A percentile compares a stretch with the other conserved stretches of the same genome.
Evolutionary conservation across 2,797 vertebrate genomes (phyloP).

Genomic region (Microhierax caerulescens): DNA sequence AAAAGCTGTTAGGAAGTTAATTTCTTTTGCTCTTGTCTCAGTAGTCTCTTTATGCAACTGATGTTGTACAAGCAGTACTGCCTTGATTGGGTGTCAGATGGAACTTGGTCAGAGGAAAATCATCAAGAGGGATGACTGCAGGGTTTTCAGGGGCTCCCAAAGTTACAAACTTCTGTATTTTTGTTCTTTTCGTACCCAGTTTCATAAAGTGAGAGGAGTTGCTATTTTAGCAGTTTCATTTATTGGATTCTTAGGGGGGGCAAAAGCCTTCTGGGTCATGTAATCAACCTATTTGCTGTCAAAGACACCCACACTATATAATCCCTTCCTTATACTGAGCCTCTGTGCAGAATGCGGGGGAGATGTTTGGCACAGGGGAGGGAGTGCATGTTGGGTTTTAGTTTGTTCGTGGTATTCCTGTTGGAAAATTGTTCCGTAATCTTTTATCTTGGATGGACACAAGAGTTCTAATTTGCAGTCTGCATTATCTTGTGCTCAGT

Average conservation of each 20-base stretch:
- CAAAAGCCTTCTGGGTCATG: not conserved
- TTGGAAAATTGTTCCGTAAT: not conserved
- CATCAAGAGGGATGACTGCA: not conserved
- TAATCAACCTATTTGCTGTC: not conserved
- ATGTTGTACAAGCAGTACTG: not conserved
- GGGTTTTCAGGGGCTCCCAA: not conserved
- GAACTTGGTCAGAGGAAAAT: not conserved
- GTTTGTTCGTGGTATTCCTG: not conserved
- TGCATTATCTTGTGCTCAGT: not conserved
- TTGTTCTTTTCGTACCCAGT: not conserved
- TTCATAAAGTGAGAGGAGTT: not conserved
- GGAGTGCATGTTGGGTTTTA: not conserved
- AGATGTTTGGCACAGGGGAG: not conserved
- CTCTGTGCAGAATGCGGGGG: not conserved
- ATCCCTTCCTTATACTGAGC: not conserved
- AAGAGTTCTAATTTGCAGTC: not conserved
- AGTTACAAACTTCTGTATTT: not conserved
- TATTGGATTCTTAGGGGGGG: not conserved
- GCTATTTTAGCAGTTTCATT: not conserved
- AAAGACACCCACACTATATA: not conserved
- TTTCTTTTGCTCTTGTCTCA: not conserved
- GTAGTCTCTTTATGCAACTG: not conserved
- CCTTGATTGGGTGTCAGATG: not conserved
- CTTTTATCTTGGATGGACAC: not conserved
- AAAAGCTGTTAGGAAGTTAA: not conserved